phyloP scores from a whole-genome alignment of 2,113 vertebrate genomes.

The Chaetodon trifascialis region DNA sequence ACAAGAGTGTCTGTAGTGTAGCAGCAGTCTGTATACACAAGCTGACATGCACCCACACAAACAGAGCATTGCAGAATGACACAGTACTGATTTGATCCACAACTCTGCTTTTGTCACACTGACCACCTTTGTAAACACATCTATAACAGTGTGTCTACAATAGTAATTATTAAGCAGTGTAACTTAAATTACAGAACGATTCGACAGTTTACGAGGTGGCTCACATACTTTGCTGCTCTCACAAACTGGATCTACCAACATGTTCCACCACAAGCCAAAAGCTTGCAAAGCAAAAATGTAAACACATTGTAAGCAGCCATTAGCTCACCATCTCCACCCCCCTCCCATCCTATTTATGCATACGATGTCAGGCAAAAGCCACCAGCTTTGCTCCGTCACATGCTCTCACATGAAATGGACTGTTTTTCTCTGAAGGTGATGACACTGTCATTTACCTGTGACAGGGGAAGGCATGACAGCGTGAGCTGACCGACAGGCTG shows the following conservation, averaged over 20 bases:
- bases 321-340: not conserved
- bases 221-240: not conserved
- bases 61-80: not conserved
- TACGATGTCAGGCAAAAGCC: not conserved
- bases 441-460: not conserved
- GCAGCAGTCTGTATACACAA: not conserved
- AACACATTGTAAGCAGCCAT: not conserved
- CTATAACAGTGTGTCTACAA: not conserved
- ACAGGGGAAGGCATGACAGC: not conserved
- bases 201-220: not conserved
- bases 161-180: not conserved
- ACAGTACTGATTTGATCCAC: not conserved
- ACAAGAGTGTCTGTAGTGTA: not conserved
- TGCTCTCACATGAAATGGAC: too few relatives aligned
- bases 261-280: not conserved
- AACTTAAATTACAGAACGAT: not conserved
- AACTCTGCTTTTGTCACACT: not conserved
- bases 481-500: not conserved
- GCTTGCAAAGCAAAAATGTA: not conserved
- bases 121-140: slow-evolving; percentile 14
- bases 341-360: not conserved
- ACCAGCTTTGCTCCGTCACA: not conserved
- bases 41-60: not conserved
- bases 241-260: not conserved
- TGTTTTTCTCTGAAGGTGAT: not conserved